Conservation (phyloP, 2,113 vertebrate species). For the Seriola aureovittata region DNA sequence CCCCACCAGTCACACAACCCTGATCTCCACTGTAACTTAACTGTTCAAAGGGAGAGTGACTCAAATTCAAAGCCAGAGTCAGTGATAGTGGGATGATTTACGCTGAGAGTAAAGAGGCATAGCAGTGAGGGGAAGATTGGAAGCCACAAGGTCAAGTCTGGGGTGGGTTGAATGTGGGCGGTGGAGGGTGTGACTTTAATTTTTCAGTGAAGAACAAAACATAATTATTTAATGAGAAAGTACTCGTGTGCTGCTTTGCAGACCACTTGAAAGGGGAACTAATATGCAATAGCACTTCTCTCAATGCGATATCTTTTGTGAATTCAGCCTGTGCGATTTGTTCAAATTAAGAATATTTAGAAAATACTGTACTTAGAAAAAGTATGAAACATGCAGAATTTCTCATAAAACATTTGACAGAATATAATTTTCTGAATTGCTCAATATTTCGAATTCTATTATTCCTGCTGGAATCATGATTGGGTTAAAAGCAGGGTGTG, state of each 20-base stretch:
- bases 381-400: constrained; percentile 7
- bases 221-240: constrained; percentile 55
- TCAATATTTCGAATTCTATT: background rate
- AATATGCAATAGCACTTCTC: background rate
- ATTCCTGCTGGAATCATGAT: background rate
- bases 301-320: background rate
- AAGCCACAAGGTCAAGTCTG: background rate
- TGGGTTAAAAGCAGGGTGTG: background rate
- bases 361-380: background rate
- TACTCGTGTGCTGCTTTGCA: constrained; percentile 23
- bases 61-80: constrained; percentile 47
- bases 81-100: constrained; percentile 40
- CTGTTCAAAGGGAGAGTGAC: constrained; percentile 58
- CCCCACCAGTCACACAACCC: background rate
- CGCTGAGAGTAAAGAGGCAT: constrained; percentile 14
- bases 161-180: no score
- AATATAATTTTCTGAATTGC: background rate
- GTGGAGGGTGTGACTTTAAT: constrained; percentile 11
- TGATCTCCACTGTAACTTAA: constrained; percentile 57
- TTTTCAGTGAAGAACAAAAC: constrained; percentile 53
- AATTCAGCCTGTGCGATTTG: background rate
- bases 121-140: background rate
- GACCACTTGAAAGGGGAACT: constrained; percentile 1
- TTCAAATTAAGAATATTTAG: background rate
- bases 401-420: background rate